A percentile compares a stretch with the other conserved stretches of the same genome.
phyloP scores from a whole-genome alignment of 2,113 vertebrate species.

The Alligator mississippiensis region DNA sequence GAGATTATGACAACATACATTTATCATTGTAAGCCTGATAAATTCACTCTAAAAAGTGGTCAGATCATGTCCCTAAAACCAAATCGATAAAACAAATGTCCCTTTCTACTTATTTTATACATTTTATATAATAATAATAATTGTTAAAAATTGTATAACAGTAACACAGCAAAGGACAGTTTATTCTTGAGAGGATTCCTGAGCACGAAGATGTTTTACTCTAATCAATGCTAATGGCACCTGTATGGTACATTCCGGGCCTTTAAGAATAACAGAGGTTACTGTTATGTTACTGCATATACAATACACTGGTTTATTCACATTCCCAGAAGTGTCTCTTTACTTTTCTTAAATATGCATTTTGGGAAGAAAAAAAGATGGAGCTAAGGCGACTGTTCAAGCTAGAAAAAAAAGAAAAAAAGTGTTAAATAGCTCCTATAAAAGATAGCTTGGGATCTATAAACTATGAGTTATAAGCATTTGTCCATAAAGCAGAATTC shows the following conservation, averaged over 20 bases:
- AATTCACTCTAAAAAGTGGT: constrained; percentile 13
- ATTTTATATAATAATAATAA: not conserved
- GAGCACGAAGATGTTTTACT: not conserved
- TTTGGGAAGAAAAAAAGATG: not conserved
- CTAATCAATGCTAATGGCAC: not conserved
- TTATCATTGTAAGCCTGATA: constrained; percentile 47
- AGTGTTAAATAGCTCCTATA: not conserved
- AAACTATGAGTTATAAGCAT: not conserved
- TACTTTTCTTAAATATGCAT: not conserved
- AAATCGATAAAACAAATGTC: not conserved
- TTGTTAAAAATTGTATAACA: not conserved
- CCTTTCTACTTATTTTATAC: not conserved
- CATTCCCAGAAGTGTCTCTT: not conserved
- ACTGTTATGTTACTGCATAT: not conserved
- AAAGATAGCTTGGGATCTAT: not conserved
- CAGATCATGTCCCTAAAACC: constrained; percentile 38
- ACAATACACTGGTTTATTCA: not conserved
- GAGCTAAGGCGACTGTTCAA: not conserved
- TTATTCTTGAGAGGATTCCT: not conserved
- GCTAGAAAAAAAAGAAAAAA: not conserved
- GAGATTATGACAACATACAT: constrained; percentile 51
- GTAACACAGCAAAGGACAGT: not conserved
- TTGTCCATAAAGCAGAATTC: not conserved
- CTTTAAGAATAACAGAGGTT: not conserved
- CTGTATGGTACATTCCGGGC: not conserved